Evolutionary conservation across 2,113 vertebrate genomes (phyloP).

Genomic region (Psephotus haematonotus): DNA sequence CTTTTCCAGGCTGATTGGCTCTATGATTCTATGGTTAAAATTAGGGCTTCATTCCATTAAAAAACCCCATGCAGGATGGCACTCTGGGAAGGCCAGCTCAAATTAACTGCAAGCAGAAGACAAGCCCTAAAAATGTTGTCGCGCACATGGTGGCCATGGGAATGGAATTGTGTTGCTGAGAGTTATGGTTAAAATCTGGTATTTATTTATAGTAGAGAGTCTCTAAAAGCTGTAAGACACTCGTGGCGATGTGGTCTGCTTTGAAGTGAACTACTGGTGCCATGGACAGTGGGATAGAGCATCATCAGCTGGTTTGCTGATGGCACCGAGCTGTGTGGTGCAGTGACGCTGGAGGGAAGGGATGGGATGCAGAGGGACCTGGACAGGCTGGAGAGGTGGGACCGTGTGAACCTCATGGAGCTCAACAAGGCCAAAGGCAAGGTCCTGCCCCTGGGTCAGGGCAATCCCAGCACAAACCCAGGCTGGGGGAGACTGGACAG

Average conservation of each 20-base stretch:
- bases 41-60: accelerated
- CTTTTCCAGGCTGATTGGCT: neutral
- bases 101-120: neutral
- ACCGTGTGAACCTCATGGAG: neutral
- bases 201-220: neutral
- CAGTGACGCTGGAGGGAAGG: neutral
- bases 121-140: neutral
- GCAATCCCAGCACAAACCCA: neutral
- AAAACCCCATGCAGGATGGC: neutral
- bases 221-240: neutral
- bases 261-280: neutral
- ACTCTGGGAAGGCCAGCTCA: neutral
- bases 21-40: neutral
- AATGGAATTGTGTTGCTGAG: neutral
- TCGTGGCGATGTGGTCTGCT: neutral
- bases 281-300: neutral
- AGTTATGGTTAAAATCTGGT: neutral
- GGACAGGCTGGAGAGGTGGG: neutral
- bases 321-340: neutral
- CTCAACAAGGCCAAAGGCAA: neutral
- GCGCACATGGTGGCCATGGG: neutral
- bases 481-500: neutral
- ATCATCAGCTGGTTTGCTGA: neutral
- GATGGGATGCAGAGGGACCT: neutral
- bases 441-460: neutral